phyloP scores from a whole-genome alignment of 2,888 invertebrate species.

The Polydrusus pterygomalis region DNA sequence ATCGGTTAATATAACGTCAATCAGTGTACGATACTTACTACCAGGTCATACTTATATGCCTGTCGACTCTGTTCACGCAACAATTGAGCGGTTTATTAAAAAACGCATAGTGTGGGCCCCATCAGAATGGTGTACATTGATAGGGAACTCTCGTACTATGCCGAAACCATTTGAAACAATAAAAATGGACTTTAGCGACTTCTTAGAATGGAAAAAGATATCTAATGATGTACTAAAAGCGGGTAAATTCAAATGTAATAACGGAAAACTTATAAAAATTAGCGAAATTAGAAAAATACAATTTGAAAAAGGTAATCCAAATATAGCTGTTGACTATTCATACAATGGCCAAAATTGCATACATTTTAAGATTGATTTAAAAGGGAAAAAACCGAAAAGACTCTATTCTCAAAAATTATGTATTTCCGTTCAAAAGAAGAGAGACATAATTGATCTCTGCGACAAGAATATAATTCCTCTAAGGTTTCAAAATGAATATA shows the following conservation, averaged over 20 bases:
- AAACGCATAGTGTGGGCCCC: constrained; percentile 1
- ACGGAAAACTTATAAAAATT: neutral
- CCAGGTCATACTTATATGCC: neutral
- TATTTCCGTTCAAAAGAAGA: neutral
- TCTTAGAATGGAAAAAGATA: constrained; percentile 4
- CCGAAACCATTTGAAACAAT: neutral
- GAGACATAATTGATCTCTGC: neutral
- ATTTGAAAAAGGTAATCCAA: constrained; percentile 1
- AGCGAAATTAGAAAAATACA: constrained; percentile 1
- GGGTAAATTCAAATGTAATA: neutral
- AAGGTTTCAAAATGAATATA: constrained; percentile 3
- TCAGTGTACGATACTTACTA: constrained; percentile 5
- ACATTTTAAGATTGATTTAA: neutral
- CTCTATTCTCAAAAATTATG: constrained; percentile 4
- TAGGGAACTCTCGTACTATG: neutral
- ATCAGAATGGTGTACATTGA: neutral
- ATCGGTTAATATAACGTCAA: neutral
- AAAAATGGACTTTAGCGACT: neutral
- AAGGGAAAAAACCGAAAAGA: neutral
- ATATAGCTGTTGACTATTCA: neutral
- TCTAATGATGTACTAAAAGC: neutral
- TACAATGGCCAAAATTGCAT: neutral
- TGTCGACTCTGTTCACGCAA: constrained; percentile 2
- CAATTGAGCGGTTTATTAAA: constrained; percentile 5
- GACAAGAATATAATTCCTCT: constrained; percentile 5